Base-by-base conservation (phyloP, 2,797 vertebrate genomes). In the Echiichthys vipera region DNA sequence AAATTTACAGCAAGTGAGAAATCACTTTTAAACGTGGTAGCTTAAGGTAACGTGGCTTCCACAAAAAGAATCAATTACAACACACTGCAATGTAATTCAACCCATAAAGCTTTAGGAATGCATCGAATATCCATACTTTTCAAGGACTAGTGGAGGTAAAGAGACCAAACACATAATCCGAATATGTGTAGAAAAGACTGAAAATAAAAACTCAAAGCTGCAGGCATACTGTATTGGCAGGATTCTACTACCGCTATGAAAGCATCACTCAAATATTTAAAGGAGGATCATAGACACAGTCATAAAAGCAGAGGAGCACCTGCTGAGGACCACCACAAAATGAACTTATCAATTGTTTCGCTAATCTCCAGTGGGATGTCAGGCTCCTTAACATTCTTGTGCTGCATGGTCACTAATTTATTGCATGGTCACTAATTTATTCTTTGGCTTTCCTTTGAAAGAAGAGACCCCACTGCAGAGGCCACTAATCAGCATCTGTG, bases 361-460 rank as follows among this genome's bases (percentile, higher is more conserved):
- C 66, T 88, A 81, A 90, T 91, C 79, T 85, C 81, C n/a, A 15
- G 15, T 37, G 46, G 62, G 75, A 81, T 72, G 71, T 81, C 79
- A 76, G 82, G 70, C 73, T 84, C 74, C 86, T 90, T 79, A 78
- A 87, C 66, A 84, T 83, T 81, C 64, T 77, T 74, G 65, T 56
- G 69, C 81, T 82, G 65, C 75, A 57, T 18, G 2, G 56, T 68
- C 65, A 64, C 64, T 55, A 59, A 76, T 83, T 82, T 72, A 77
- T 58, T 72, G 81, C 83, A 78, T 7, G 53, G 61, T 82, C 66
- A 71, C 81, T 82, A 70, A 83, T 82, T 85, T 72, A 71, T 80
- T 77, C 71, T 49, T 32, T 84, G 81, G 74, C 78, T 73, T 17
- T 57, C 34, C 43, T 22, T 49, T 39, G 49, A 84, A 71, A 81